phyloP scores from a whole-genome alignment of 2,113 vertebrate genomes.

The Tretioscincus oriximinensis region DNA sequence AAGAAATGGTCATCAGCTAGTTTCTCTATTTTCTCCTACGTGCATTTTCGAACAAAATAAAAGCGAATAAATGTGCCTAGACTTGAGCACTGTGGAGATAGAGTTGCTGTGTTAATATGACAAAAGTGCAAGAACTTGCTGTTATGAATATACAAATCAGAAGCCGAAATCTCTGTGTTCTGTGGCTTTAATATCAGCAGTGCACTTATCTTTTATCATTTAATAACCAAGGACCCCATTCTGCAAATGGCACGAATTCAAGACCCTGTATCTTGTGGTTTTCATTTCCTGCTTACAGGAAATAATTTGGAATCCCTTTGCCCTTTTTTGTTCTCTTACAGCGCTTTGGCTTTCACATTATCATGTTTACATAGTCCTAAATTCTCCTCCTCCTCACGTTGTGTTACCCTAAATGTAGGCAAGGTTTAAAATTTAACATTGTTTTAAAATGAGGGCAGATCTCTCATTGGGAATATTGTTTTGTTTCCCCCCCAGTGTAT shows the following conservation, averaged over 20 bases:
- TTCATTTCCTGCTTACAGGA: slow-evolving; percentile 97
- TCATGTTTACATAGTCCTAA: background rate
- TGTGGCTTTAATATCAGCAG: slow-evolving; percentile 66
- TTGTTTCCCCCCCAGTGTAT: background rate
- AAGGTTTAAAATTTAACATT: slow-evolving; percentile 6
- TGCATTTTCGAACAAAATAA: slow-evolving; percentile 14
- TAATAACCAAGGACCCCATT: slow-evolving; percentile 73
- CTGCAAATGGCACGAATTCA: slow-evolving; percentile 52
- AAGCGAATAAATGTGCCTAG: slow-evolving; percentile 38
- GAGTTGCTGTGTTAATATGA: slow-evolving; percentile 41
- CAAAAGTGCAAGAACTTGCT: slow-evolving; percentile 40
- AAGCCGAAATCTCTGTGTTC: slow-evolving; percentile 49
- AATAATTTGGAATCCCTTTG: slow-evolving; percentile 80
- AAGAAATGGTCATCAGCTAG: background rate
- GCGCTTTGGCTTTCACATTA: slow-evolving; percentile 37
- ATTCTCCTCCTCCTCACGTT: background rate
- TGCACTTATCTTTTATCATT: slow-evolving; percentile 77
- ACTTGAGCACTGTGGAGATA: slow-evolving; percentile 31
- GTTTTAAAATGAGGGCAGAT: background rate
- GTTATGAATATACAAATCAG: slow-evolving; percentile 50
- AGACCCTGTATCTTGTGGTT: slow-evolving; percentile 59
- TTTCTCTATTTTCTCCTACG: background rate
- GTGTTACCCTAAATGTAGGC: background rate
- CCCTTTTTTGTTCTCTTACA: slow-evolving; percentile 51
- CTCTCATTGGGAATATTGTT: too few species aligned